phyloP scores from a whole-genome alignment of 1,140 invertebrate species.

The Brachionus manjavacas region DNA sequence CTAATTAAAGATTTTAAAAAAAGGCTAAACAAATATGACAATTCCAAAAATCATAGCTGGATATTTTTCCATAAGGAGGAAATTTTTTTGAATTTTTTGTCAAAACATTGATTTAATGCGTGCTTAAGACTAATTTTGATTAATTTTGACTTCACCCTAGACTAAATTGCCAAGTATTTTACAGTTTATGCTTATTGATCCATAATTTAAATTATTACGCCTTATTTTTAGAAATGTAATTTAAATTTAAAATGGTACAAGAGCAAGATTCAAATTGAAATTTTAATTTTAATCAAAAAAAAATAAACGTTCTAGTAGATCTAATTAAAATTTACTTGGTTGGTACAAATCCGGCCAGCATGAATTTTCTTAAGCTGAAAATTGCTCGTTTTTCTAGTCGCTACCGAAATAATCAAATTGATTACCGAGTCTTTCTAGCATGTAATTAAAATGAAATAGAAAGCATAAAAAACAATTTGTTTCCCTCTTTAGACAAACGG shows the following conservation, averaged over 20 bases:
- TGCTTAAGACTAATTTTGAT: background rate
- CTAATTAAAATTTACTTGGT: background rate
- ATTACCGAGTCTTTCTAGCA: slow-evolving; percentile 7
- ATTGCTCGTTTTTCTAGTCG: background rate
- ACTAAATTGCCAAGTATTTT: background rate
- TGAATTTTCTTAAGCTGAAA: background rate
- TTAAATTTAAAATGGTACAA: background rate
- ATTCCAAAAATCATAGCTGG: background rate
- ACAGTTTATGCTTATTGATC: background rate
- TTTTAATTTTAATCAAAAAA: background rate
- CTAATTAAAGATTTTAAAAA: background rate
- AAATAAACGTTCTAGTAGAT: background rate
- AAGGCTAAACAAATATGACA: background rate
- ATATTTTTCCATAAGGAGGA: background rate
- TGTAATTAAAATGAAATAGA: background rate
- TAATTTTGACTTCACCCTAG: background rate
- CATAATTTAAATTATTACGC: background rate
- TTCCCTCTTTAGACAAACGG: background rate
- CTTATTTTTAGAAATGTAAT: background rate
- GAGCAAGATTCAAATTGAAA: background rate
- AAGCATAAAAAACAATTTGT: background rate
- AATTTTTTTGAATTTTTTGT: background rate
- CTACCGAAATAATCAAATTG: background rate
- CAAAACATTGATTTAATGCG: background rate
- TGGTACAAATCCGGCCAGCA: background rate